phyloP scores from a whole-genome alignment of 1,140 invertebrate genomes.

The Drosophila ironensis region DNA sequence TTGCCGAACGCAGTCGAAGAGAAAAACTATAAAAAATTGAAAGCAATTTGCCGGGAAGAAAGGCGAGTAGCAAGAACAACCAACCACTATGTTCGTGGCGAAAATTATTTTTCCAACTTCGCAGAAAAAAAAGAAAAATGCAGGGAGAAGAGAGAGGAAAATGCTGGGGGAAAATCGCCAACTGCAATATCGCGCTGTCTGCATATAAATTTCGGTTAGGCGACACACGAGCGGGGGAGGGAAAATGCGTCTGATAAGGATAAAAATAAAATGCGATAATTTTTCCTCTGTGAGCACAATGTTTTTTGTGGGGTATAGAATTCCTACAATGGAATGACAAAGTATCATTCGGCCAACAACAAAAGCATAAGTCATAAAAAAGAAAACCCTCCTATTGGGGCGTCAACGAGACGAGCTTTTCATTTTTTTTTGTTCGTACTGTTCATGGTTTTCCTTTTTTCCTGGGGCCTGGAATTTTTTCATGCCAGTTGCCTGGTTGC shows the following conservation, averaged over 20 bases:
- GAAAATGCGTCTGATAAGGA: constrained; percentile 55
- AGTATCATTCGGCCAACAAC: constrained; percentile 35
- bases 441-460: constrained; percentile 7
- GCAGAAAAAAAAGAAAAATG: background rate
- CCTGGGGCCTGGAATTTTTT: constrained; percentile 9
- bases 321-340: constrained; percentile 25
- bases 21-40: constrained; percentile 44
- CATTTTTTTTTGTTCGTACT: background rate
- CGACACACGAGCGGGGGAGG: constrained; percentile 11
- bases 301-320: background rate
- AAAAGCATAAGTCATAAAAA: constrained; percentile 47
- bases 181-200: constrained; percentile 54
- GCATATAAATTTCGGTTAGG: constrained; percentile 51
- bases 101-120: constrained; percentile 46
- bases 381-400: constrained; percentile 33
- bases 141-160: background rate
- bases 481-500: constrained; percentile 20
- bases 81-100: constrained; percentile 21
- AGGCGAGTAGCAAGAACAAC: background rate
- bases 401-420: constrained; percentile 43
- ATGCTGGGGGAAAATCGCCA: background rate
- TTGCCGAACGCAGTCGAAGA: background rate
- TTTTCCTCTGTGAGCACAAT: constrained; percentile 30
- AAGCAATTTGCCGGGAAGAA: constrained; percentile 51
- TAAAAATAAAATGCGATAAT: constrained; percentile 60